Evolutionary conservation across 2,113 vertebrate genomes (phyloP), one percentile per base, ranked within the genome.

Genomic region (Sebastes fasciatus): DNA sequence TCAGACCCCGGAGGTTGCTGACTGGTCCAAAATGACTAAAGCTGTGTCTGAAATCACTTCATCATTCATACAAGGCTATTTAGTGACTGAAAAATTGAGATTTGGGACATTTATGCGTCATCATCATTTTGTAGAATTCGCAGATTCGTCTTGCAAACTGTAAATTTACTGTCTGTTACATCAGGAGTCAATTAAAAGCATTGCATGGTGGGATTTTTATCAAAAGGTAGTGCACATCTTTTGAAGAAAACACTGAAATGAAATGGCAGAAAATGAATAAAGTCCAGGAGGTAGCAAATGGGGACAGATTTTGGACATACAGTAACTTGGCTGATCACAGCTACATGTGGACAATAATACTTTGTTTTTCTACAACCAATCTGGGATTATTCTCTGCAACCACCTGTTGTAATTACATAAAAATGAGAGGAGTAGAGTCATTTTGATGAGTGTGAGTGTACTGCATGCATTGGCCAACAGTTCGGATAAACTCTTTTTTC

Each of bases 131-230:
- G 26, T 26, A 26, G 26, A 26, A 26, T 26, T 26, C 26, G 2
- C 26, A 26, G 26, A 26, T 26, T 26, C 2, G 26, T 26, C 26
- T 26, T 26, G 26, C 26, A 26, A 26, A 26, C 26, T 26, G 26
- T 26, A 26, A 26, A 77, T 73, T 72, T 40, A 57, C 5, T 52
- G 21, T 84, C 48, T 60, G 54, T 40, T 34, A 42, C 19, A 70
- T 54, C 71, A 68, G 40, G 64, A 79, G 68, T 61, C 13, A n/a
- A 60, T 51, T n/a, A 43, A 57, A 52, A 77, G 17, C 58, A 42
- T 14, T 40, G 10, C 21, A 77, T 26, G 26, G 43, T 49, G 45
- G 17, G 43, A n/a, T 26, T 66, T 77, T 67, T 78, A 2, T 3
- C 3, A 45, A 58, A 46, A 11, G 16, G 4, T n/a, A 49, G 3